Base-by-base conservation (phyloP, 2,113 vertebrate genomes). In the Scortum barcoo region DNA sequence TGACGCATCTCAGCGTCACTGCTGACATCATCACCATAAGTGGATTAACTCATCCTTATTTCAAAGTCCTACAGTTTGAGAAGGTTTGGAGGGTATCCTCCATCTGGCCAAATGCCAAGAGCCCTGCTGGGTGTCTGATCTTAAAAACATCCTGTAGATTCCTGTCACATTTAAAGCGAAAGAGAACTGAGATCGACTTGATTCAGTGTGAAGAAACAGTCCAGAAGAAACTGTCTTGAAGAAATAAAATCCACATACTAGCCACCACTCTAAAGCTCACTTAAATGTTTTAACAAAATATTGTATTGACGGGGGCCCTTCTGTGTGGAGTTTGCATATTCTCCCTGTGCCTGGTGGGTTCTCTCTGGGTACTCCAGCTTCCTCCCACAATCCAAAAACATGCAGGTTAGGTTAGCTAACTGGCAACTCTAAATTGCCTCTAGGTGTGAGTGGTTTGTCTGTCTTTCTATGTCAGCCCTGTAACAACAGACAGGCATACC, bases 1-100 rank as follows among this genome's bases (percentile, higher is more conserved):
- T 86, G 76, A 75, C 28, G 22, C 69, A 86, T 70, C 33, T 57
- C 57, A 51, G 24, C 77, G 80, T 62, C 69, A 78, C 76, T 53
- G 72, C 51, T 86, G 81, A 81, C 76, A 48, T 80, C 62, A 77
- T 38, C 2, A 2, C n/a, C n/a, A n/a, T 1, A 56, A n/a, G 24
- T 74, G 50, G 66, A 51, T 3, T 79, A 42, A 78, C 56, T 75
- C 6, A 28, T 76, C 61, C 61, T 68, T 40, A 69, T 40, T 26
- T 53, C 33, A 73, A 8, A 69, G 46, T 56, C 19, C 9, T 53
- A 12, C 19, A 51, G 53, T 81, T 46, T 68, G 33, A 53, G 62
- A 50, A 14, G n/a, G 53, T 7, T 30, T 42, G 22, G 22, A 30
- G 66, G 16, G 54, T 78, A 69, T 65, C 20, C 19, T 66, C 28